These are phyloP conservation scores for Syngnathus acus DNA, from an alignment of 2,797 vertebrate genomes.

Conservation along the genomic window DNA sequence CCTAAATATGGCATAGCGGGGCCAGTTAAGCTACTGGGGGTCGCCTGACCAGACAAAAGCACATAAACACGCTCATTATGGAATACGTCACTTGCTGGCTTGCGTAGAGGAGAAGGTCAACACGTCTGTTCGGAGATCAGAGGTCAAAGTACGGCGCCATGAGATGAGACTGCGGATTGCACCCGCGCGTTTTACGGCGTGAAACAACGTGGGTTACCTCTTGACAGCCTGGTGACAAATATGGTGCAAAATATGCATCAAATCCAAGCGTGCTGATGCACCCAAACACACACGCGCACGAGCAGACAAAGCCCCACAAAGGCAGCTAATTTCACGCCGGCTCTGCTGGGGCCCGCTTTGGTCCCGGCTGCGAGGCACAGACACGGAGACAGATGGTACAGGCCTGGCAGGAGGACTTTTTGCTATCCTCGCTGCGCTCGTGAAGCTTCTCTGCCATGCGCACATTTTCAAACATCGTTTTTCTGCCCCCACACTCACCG, in stretches of 20 bases:
- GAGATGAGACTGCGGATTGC: constrained; percentile 26
- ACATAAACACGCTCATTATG: constrained; percentile 32
- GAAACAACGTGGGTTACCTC: constrained; percentile 31
- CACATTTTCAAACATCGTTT: constrained; percentile 59
- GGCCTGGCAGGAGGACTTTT: constrained; percentile 66
- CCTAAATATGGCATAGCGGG: constrained; percentile 59
- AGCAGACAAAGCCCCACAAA: constrained; percentile 67
- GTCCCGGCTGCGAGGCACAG: constrained; percentile 64
- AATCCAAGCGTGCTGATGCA: constrained; percentile 48
- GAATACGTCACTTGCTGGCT: constrained; percentile 24
- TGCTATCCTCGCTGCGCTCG: constrained; percentile 51
- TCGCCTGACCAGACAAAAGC: constrained; percentile 34
- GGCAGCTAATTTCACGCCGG: constrained; percentile 67
- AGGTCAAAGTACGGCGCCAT: constrained; percentile 39
- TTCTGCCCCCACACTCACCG: constrained; percentile 43
- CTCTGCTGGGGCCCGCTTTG: constrained; percentile 62
- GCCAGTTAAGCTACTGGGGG: constrained; percentile 50
- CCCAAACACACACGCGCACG: constrained; percentile 55
- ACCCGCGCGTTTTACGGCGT: constrained; percentile 4
- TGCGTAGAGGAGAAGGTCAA: constrained; percentile 33
- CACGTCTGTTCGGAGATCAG: constrained; percentile 27
- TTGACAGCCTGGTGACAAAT: constrained; percentile 51
- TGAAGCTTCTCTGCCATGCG: constrained; percentile 20
- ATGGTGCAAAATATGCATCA: constrained; percentile 56
- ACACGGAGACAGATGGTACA: constrained; percentile 79